Evolutionary conservation across 1,140 invertebrate species (phyloP).

Genomic region (Yoshiicerus persimilis): DNA sequence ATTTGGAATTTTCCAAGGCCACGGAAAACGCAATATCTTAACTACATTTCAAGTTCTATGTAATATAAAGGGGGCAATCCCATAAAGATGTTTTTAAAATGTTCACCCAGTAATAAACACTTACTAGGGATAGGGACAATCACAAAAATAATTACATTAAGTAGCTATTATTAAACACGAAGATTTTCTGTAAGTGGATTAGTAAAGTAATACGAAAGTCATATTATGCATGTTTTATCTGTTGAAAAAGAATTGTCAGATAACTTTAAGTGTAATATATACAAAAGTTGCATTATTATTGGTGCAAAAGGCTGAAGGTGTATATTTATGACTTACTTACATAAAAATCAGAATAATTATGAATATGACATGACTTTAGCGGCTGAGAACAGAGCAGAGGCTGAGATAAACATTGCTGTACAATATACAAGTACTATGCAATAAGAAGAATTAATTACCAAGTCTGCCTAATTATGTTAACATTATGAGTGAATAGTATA

Average conservation of each 20-base stretch:
- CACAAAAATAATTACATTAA: too few relatives aligned
- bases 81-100: background rate
- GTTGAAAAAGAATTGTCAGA: background rate
- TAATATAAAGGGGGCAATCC: background rate
- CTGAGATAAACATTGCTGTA: background rate
- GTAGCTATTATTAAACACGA: too few relatives aligned
- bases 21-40: background rate
- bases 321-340: background rate
- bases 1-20: background rate
- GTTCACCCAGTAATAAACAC: background rate
- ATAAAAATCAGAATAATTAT: background rate
- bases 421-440: background rate
- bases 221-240: too few relatives aligned
- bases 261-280: background rate
- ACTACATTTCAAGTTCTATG: too few relatives aligned
- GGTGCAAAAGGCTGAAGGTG: background rate
- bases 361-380: background rate
- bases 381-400: background rate
- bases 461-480: background rate
- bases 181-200: background rate
- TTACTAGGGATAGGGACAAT: too few relatives aligned
- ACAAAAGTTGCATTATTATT: background rate
- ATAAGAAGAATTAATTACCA: background rate
- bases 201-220: background rate
- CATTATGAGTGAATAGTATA: background rate